These are phyloP conservation scores for Oreonectes daqikongensis DNA, from an alignment of 2,797 vertebrate genomes.

Conservation along the genomic window DNA sequence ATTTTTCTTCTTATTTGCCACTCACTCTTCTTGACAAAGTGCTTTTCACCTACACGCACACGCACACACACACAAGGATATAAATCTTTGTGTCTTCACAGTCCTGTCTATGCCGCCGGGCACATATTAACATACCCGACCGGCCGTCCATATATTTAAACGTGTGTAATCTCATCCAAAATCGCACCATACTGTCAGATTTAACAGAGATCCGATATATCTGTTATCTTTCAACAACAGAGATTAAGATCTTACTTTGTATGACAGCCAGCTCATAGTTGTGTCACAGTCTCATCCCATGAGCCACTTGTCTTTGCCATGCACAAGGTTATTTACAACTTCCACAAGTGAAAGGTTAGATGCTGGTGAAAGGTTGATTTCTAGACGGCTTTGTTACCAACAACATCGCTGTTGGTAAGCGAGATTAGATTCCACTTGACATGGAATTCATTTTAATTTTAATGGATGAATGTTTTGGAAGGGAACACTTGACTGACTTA, in stretches of 20 bases:
- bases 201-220: slow-evolving; percentile 36
- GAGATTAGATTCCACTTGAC: background rate
- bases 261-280: slow-evolving; percentile 2
- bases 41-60: background rate
- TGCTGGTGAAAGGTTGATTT: slow-evolving; percentile 3
- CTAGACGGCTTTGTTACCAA: background rate
- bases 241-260: slow-evolving; percentile 37
- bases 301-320: slow-evolving; percentile 1
- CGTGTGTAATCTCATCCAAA: slow-evolving; percentile 14
- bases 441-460: background rate
- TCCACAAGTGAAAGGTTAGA: background rate
- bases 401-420: background rate
- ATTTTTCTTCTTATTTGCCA: slow-evolving; percentile 2
- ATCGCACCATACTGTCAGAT: slow-evolving; percentile 34
- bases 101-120: slow-evolving; percentile 25
- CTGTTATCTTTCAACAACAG: slow-evolving; percentile 43
- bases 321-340: slow-evolving; percentile 5
- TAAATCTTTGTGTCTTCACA: slow-evolving; percentile 23
- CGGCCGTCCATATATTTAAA: slow-evolving; percentile 39
- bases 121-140: slow-evolving; percentile 25
- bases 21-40: slow-evolving; percentile 11
- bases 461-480: background rate
- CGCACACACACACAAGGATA: background rate
- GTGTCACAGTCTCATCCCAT: background rate
- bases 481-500: background rate